Evolutionary conservation across 1,140 invertebrate genomes (phyloP).

Genomic region (Pinna nobilis): DNA sequence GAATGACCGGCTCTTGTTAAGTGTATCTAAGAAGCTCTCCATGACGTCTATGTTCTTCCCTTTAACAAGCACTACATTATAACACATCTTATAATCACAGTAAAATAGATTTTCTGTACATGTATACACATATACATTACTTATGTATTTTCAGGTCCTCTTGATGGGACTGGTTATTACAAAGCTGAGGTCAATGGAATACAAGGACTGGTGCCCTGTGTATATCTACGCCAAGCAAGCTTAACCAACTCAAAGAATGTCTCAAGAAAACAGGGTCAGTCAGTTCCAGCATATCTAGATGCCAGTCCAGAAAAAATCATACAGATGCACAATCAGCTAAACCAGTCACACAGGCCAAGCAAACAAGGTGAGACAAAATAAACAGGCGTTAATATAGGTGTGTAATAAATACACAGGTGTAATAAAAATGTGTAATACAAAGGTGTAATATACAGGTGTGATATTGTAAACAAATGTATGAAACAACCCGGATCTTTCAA

Average conservation of each 20-base stretch:
- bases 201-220: conserved; percentile 63
- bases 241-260: not conserved
- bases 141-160: conserved; percentile 51
- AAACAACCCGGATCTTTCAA: too few species aligned
- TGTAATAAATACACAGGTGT: not conserved
- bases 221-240: conserved; percentile 53
- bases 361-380: conserved; percentile 14
- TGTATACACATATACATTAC: not conserved
- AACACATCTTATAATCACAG: not conserved
- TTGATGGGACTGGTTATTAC: conserved; percentile 63
- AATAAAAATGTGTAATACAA: not conserved
- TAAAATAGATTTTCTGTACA: too few species aligned
- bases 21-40: too few species aligned
- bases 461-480: not conserved
- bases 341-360: conserved; percentile 15
- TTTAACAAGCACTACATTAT: not conserved
- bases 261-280: conserved; percentile 12
- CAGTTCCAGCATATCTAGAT: conserved; percentile 35
- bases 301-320: conserved; percentile 49
- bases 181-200: conserved; percentile 62
- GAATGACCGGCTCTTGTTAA: too few species aligned
- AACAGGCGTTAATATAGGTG: not conserved
- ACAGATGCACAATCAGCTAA: conserved; percentile 41
- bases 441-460: conserved; percentile 9
- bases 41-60: not conserved